Conservation (phyloP, 2,888 invertebrate genomes). For the Protonemura montana region DNA sequence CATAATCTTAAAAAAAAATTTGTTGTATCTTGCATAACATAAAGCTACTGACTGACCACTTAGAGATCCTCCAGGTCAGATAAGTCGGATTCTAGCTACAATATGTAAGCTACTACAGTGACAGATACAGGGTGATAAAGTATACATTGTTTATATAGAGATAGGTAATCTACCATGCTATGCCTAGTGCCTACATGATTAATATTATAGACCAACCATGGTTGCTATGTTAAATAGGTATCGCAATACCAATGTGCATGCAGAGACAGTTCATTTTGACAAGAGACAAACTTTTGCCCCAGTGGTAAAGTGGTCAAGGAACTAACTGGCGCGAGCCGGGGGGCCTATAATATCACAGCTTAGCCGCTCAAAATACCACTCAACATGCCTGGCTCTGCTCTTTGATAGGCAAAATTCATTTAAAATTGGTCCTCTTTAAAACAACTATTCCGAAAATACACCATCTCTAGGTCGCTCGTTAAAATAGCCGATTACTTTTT, state of each 20-base stretch:
- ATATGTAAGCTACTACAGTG: conserved; percentile 47
- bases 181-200: conserved; percentile 44
- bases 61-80: not conserved
- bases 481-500: conserved; percentile 21
- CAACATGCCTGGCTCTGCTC: not conserved
- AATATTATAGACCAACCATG: not conserved
- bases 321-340: conserved; percentile 35
- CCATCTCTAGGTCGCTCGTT: conserved; percentile 21
- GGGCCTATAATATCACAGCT: conserved; percentile 39
- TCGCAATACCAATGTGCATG: conserved; percentile 14
- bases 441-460: conserved; percentile 21
- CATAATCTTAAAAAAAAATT: not conserved
- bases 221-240: conserved; percentile 12
- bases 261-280: conserved; percentile 4
- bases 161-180: conserved; percentile 48
- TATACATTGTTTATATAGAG: conserved; percentile 48
- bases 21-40: conserved; percentile 1
- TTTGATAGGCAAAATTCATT: not conserved
- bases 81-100: not conserved
- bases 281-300: not conserved
- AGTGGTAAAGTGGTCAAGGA: conserved; percentile 28
- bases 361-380: conserved; percentile 27
- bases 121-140: conserved; percentile 46
- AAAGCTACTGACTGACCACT: not conserved
- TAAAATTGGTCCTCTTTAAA: conserved; percentile 42